Percentiles rank a stretch among this genome's conserved stretches.
Evolutionary conservation across 2,797 vertebrate species (phyloP).

Genomic region (Poeciliopsis infans): DNA sequence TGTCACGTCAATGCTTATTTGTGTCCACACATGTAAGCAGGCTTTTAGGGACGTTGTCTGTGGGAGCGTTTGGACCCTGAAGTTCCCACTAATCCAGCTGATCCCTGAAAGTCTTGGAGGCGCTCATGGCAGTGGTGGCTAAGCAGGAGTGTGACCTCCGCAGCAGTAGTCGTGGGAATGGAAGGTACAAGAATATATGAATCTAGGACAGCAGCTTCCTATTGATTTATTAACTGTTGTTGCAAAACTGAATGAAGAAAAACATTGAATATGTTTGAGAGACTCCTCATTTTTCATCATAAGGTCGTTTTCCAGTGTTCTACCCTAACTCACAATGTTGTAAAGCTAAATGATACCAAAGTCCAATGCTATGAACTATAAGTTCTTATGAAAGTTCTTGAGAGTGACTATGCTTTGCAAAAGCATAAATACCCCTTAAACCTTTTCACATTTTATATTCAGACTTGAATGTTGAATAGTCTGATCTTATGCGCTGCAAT

Average conservation of each 20-base stretch:
- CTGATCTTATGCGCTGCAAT: background rate
- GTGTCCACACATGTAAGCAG: conserved; percentile 30
- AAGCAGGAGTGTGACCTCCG: conserved; percentile 48
- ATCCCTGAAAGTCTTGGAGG: conserved; percentile 42
- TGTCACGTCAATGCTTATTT: conserved; percentile 14
- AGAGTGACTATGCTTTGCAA: background rate
- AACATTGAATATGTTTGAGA: background rate
- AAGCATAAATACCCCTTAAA: background rate
- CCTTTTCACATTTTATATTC: background rate
- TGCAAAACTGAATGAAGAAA: conserved; percentile 1
- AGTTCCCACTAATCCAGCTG: conserved; percentile 58
- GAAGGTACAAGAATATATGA: background rate
- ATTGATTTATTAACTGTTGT: background rate
- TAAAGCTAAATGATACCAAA: background rate
- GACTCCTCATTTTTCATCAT: background rate
- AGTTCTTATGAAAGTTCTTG: background rate
- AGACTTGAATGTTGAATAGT: background rate
- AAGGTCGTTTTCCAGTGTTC: background rate
- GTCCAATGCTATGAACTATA: background rate
- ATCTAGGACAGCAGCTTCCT: background rate
- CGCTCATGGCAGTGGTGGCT: conserved; percentile 3
- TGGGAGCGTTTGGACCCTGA: conserved; percentile 64
- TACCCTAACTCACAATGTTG: background rate
- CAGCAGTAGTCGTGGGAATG: conserved; percentile 45
- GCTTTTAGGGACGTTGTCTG: conserved; percentile 43